Conservation (phyloP, 1,140 invertebrate genomes). For the Meloidogyne exigua region DNA sequence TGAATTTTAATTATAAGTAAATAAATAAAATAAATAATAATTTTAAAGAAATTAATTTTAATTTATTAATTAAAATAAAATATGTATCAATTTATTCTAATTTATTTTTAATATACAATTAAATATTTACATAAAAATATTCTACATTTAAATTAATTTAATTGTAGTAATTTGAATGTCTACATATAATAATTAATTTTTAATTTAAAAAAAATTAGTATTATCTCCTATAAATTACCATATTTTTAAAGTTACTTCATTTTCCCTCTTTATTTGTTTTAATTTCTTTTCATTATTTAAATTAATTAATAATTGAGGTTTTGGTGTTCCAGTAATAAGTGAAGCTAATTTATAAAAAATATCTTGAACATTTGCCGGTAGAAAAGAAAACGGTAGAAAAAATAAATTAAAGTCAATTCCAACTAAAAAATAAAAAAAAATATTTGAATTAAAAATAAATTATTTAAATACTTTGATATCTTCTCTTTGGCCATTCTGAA, state of each 20-base stretch:
- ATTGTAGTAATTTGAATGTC: no score
- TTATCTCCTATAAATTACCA: neutral
- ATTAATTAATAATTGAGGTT: slow-evolving; percentile 7
- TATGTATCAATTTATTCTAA: no score
- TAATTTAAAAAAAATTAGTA: neutral
- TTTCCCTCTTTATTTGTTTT: neutral
- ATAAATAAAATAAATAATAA: no score
- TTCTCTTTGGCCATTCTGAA: slow-evolving; percentile 15
- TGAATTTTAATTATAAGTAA: no score
- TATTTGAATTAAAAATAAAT: neutral
- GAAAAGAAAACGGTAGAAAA: slow-evolving; percentile 1
- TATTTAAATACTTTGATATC: slow-evolving; percentile 12
- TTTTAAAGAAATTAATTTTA: no score
- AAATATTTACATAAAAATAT: no score
- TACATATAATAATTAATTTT: no score
- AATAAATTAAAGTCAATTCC: slow-evolving; percentile 12
- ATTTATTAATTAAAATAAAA: no score
- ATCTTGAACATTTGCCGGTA: slow-evolving; percentile 18
- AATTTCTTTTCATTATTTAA: neutral
- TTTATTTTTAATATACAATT: no score
- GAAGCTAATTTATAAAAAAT: slow-evolving; percentile 12
- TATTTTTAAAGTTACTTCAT: neutral
- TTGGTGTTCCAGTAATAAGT: neutral
- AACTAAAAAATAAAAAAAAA: neutral
- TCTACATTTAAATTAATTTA: no score